Base-by-base conservation (phyloP, 2,888 invertebrate genomes). In the Sepiola atlantica region DNA sequence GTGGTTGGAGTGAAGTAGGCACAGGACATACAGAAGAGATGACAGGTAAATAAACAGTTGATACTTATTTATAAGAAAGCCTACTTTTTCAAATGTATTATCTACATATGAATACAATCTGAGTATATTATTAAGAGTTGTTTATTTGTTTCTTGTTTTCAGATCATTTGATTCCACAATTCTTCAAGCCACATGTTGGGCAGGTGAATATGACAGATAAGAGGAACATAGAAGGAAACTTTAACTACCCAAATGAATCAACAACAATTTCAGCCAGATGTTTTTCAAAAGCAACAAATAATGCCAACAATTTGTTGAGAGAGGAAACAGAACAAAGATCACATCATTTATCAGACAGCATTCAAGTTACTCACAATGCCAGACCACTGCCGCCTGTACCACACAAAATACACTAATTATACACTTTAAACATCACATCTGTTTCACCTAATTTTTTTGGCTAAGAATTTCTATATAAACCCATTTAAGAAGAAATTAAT, bases 211-310 rank as follows among this genome's bases (percentile, higher is more conserved):
- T 16, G 14, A 77, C 18, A 18, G 77, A 77, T 77, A 77, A 32
- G 77, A 77, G 77, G 18, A n/a, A 77, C n/a, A 32, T 77, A 14
- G 77, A 77, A 77, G 77, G 77, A 77, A 32, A 77, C n/a, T 77
- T 77, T 32, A 77, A n/a, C 77, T 77, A 77, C n/a, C 77, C 77
- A 77, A 77, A n/a, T 77, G 77, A 77, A n/a, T 77, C 77, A n/a
- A 77, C 77, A n/a, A 77, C 77, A n/a, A 77, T 77, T 77, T 77
- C 77, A 77, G 16, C 77, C n/a, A 77, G 77, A 77, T 77, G n/a
- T 77, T n/a, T 77, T 77, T 77, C 77, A 77, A 77, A 77, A 77
- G 77, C 77, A 77, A 16, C 77, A 77, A n/a, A n/a, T 77, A 77
- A 77, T 32, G n/a, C 77, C 77, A 77, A 77, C 77, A 77, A 77